Conservation (phyloP, 2,888 invertebrate genomes). For the Thera obeliscata region DNA sequence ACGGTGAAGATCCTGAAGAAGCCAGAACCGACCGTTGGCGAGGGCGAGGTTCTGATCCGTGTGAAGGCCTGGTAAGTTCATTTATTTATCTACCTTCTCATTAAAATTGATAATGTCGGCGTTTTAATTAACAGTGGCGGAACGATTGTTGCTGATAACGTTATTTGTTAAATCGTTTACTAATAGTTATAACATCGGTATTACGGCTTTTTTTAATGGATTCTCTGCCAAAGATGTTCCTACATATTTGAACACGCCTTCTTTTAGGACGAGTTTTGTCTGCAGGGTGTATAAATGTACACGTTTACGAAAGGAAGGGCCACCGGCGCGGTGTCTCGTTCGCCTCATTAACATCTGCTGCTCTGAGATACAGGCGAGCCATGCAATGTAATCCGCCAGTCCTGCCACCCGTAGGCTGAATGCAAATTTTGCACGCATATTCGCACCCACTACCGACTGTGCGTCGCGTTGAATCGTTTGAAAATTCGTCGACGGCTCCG, state of each 20-base stretch:
- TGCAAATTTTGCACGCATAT: conserved; percentile 72
- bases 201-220: too few relatives aligned
- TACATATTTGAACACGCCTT: conserved; percentile 9
- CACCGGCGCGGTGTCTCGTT: conserved; percentile 49
- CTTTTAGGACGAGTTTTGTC: conserved; percentile 3
- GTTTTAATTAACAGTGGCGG: background rate
- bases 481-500: conserved; percentile 57
- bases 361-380: conserved; percentile 55
- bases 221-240: background rate
- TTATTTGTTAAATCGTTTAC: background rate
- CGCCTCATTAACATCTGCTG: conserved; percentile 72
- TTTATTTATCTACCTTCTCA: conserved; percentile 35
- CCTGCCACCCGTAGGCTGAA: conserved; percentile 28
- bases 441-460: conserved; percentile 54
- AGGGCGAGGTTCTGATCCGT: conserved; percentile 92
- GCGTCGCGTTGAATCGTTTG: conserved; percentile 62
- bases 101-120: conserved; percentile 16
- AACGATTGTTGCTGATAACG: conserved; percentile 6
- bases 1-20: conserved; percentile 93
- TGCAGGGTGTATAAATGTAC: conserved; percentile 21
- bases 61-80: conserved; percentile 93
- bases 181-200: too few relatives aligned
- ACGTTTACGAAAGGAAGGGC: conserved; percentile 25
- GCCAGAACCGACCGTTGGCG: conserved; percentile 88
- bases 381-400: conserved; percentile 30